Evolutionary conservation across 1,140 invertebrate species (phyloP).

Genomic region (Phthorimaea operculella): DNA sequence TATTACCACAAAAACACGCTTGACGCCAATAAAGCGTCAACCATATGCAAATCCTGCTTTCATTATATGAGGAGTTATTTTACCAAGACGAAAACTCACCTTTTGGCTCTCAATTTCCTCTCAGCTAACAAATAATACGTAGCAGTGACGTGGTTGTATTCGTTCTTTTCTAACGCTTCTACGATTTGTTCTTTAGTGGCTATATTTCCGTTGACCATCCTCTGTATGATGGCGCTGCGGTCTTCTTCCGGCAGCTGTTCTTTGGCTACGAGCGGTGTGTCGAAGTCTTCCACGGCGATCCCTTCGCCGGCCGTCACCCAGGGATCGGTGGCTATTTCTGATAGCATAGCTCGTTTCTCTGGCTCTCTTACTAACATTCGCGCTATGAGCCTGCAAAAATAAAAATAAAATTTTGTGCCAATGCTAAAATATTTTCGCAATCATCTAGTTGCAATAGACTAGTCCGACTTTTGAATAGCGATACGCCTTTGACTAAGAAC

Average conservation of each 20-base stretch:
- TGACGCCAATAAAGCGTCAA: no score
- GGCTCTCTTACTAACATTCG: slow-evolving; percentile 95
- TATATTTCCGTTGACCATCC: slow-evolving; percentile 96
- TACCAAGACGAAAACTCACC: slow-evolving; percentile 27
- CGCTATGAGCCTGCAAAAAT: slow-evolving; percentile 79
- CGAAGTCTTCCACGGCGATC: slow-evolving; percentile 56
- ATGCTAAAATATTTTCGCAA: no score
- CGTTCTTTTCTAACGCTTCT: slow-evolving; percentile 92
- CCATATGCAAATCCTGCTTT: no score
- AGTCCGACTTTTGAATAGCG: no score
- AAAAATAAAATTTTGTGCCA: slow-evolving; percentile 2
- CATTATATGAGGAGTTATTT: no score
- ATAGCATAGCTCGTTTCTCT: slow-evolving; percentile 86
- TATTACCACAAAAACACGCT: no score
- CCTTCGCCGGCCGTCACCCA: slow-evolving; percentile 79
- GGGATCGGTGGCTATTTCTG: slow-evolving; percentile 88
- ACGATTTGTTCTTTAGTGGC: slow-evolving; percentile 93
- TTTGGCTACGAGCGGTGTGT: slow-evolving; percentile 54
- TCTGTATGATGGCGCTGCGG: slow-evolving; percentile 91
- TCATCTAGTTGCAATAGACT: no score
- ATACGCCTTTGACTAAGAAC: no score
- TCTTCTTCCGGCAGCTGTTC: slow-evolving; percentile 81
- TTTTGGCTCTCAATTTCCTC: slow-evolving; percentile 82
- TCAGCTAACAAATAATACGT: slow-evolving; percentile 98
- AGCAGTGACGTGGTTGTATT: slow-evolving; percentile 98